Conservation (phyloP, 2,888 invertebrate species). For the Balanococcus diminutus region DNA sequence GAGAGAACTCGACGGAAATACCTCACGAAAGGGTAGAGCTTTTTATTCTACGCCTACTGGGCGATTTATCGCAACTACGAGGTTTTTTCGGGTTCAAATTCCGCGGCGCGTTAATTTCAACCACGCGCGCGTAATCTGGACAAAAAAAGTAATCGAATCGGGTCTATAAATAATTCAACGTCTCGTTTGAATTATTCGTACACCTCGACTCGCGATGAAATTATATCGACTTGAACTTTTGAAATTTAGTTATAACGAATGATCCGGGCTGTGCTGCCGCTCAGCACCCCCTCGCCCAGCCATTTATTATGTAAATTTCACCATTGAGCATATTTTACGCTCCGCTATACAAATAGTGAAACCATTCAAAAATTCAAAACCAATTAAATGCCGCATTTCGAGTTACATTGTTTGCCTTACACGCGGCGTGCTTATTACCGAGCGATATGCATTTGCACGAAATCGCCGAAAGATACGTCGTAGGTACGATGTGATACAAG, state of each 20-base stretch:
- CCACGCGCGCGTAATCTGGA: not conserved
- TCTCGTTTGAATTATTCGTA: not conserved
- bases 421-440: not conserved
- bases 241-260: not conserved
- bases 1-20: not conserved
- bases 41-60: not conserved
- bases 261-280: not conserved
- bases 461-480: constrained; percentile 11
- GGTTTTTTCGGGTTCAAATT: not conserved
- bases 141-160: not conserved
- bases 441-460: constrained; percentile 11
- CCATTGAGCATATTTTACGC: not conserved
- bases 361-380: not conserved
- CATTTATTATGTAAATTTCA: not conserved
- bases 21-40: not conserved
- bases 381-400: not conserved
- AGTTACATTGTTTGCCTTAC: not conserved
- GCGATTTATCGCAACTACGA: too few relatives aligned
- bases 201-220: not conserved
- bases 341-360: not conserved
- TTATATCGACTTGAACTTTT: not conserved
- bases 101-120: not conserved
- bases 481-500: not conserved
- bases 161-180: not conserved
- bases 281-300: not conserved